Conservation (phyloP, 2,888 invertebrate species). For the Mythimna lalbum region DNA sequence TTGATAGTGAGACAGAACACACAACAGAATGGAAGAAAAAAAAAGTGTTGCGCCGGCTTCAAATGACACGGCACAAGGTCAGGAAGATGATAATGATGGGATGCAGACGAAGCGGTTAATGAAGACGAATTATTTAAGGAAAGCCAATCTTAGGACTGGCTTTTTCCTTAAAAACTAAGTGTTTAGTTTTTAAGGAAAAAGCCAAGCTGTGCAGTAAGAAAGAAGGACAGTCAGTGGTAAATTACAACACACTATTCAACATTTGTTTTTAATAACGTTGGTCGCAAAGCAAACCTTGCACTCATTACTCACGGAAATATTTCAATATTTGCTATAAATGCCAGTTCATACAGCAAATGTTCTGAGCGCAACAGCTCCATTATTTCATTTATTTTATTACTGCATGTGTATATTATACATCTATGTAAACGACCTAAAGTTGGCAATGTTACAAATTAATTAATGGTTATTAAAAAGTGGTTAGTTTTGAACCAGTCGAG, state of each 20-base stretch:
- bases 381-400: conserved; percentile 47
- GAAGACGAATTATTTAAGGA: not conserved
- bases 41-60: too few relatives aligned
- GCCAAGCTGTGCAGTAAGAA: too few relatives aligned
- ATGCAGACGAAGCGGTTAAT: too few relatives aligned
- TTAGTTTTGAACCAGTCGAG: conserved; percentile 36
- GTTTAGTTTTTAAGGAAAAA: too few relatives aligned
- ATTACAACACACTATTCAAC: conserved; percentile 17
- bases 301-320: conserved; percentile 49
- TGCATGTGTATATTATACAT: conserved; percentile 20
- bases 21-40: too few relatives aligned
- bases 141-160: not conserved
- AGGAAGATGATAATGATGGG: too few relatives aligned
- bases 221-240: conserved; percentile 9
- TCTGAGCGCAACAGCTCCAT: conserved; percentile 22
- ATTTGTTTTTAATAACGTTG: conserved; percentile 50
- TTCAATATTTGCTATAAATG: conserved; percentile 51
- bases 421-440: conserved; percentile 41
- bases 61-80: too few relatives aligned
- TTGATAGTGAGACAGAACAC: too few relatives aligned
- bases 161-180: not conserved
- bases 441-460: conserved; percentile 48
- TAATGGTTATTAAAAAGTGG: conserved; percentile 35
- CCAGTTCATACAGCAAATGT: conserved; percentile 26
- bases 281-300: conserved; percentile 43